Conservation (phyloP, 2,797 vertebrate genomes). For the Austrolebias charrua region DNA sequence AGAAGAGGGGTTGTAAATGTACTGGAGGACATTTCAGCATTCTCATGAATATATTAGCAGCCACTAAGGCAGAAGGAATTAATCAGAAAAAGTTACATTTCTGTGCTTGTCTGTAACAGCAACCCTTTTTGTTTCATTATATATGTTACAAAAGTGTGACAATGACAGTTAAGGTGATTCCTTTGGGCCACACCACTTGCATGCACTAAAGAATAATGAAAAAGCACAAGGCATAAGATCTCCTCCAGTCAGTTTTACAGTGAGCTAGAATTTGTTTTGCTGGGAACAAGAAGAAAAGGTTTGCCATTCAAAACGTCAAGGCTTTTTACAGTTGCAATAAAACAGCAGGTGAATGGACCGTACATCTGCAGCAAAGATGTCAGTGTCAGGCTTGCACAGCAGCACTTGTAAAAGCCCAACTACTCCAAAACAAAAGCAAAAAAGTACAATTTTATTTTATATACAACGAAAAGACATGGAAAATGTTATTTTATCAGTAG, state of each 20-base stretch:
- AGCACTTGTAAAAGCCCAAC: conserved; percentile 18
- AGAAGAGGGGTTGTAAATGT: conserved; percentile 31
- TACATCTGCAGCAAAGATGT: conserved; percentile 11
- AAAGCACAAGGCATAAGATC: conserved; percentile 17
- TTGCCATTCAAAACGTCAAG: conserved; percentile 14
- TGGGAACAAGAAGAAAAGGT: conserved; percentile 23
- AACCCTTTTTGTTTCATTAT: conserved; percentile 36
- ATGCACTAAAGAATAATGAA: conserved; percentile 10
- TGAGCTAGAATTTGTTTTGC: neutral
- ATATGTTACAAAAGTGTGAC: conserved; percentile 36
- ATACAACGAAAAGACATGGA: conserved; percentile 16
- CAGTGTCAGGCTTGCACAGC: conserved; percentile 16
- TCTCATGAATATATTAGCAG: conserved; percentile 22
- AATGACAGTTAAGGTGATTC: conserved; percentile 45
- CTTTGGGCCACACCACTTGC: conserved; percentile 38
- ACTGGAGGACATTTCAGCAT: conserved; percentile 24
- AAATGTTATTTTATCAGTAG: neutral
- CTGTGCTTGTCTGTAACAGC: conserved; percentile 28
- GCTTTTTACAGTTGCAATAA: conserved; percentile 1
- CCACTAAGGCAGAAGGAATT: conserved; percentile 21
- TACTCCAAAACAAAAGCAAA: neutral
- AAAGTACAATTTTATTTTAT: conserved; percentile 19
- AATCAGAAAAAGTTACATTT: conserved; percentile 1
- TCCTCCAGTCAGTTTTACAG: conserved; percentile 24
- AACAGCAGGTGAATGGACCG: conserved; percentile 8